phyloP scores from a whole-genome alignment of 2,888 invertebrate genomes.

The Girardia tigrina region DNA sequence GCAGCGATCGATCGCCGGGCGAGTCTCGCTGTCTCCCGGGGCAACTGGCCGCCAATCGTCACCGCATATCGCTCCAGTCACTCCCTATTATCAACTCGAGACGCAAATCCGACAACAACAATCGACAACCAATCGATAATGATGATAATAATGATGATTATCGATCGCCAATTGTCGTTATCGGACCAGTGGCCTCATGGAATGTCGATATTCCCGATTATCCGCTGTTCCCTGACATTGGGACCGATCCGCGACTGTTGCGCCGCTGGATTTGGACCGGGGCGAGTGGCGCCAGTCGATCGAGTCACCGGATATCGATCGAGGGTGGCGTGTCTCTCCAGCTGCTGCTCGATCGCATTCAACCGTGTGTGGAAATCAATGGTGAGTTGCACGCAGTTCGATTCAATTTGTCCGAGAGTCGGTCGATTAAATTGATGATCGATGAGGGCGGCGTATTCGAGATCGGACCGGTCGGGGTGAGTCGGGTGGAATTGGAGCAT shows the following conservation, averaged over 20 bases:
- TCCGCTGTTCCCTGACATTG: neutral
- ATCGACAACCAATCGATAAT: neutral
- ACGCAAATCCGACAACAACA: neutral
- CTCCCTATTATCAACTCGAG: neutral
- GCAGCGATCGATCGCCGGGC: neutral
- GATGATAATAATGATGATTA: neutral
- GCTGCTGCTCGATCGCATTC: too few relatives aligned
- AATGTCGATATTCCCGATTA: neutral
- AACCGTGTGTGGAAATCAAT: too few relatives aligned
- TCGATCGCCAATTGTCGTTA: neutral
- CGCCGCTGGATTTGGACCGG: too few relatives aligned
- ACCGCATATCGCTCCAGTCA: neutral
- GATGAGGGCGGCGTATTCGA: too few relatives aligned
- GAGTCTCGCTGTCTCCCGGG: neutral
- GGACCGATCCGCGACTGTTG: neutral
- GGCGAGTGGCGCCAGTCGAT: too few relatives aligned
- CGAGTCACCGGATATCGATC: too few relatives aligned
- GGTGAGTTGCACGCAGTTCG: too few relatives aligned
- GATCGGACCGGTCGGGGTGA: too few relatives aligned
- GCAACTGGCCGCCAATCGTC: neutral
- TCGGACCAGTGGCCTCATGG: neutral
- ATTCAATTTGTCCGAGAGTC: too few relatives aligned
- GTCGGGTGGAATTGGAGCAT: too few relatives aligned
- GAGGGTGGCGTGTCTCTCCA: too few relatives aligned
- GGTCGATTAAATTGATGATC: too few relatives aligned